These are phyloP conservation scores for Atopsyche davidsoni DNA, from an alignment of 1,140 invertebrate species.

Conservation along the genomic window DNA sequence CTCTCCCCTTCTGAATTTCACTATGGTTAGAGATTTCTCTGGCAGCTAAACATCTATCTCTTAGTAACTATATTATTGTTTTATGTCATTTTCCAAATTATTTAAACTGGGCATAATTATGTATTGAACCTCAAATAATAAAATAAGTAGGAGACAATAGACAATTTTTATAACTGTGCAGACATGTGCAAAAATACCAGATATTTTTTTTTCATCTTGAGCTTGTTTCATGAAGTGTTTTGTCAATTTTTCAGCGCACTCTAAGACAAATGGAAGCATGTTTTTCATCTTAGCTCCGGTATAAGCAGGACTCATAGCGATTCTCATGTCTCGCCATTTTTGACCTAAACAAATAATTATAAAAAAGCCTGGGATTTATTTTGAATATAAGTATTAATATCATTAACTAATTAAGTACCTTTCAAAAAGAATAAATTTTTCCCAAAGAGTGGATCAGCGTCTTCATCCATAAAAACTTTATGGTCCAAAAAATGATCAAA, in stretches of 20 bases:
- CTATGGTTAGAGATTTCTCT: conserved; percentile 1
- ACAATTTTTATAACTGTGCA: no score
- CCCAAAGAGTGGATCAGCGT: conserved; percentile 44
- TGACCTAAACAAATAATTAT: conserved; percentile 31
- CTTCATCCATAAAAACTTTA: conserved; percentile 35
- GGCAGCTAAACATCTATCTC: background rate
- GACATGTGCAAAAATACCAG: conserved; percentile 2
- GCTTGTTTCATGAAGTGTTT: conserved; percentile 24
- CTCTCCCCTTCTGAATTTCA: no score
- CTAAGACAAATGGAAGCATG: conserved; percentile 45
- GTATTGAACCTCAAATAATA: background rate
- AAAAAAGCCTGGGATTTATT: no score
- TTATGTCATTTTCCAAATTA: background rate
- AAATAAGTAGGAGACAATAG: background rate
- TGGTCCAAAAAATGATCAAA: conserved; percentile 56
- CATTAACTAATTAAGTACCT: conserved; percentile 26
- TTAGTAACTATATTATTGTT: conserved; percentile 4
- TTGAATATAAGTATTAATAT: background rate
- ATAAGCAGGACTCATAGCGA: conserved; percentile 47
- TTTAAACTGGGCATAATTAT: no score
- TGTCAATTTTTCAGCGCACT: conserved; percentile 34
- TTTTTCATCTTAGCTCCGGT: conserved; percentile 47
- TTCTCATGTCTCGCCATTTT: conserved; percentile 48
- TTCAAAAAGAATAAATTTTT: conserved; percentile 44
- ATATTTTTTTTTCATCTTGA: conserved; percentile 7